A percentile compares a stretch with the other conserved stretches of the same genome.
phyloP scores from a whole-genome alignment of 2,797 vertebrate species.

The Melopsittacus undulatus region DNA sequence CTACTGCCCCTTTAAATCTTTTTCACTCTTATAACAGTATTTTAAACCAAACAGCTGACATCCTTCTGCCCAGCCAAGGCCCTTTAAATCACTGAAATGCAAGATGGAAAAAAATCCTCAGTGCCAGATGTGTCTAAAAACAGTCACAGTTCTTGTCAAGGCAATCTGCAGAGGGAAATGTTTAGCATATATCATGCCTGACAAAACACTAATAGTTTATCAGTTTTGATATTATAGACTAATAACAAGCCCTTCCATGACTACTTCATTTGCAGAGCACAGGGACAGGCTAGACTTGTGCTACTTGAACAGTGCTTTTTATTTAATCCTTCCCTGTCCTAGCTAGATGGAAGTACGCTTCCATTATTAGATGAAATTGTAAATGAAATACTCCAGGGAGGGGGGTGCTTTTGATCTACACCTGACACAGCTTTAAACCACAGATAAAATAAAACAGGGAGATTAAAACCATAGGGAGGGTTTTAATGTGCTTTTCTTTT shows the following conservation, averaged over 20 bases:
- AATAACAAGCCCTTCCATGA: constrained; percentile 33
- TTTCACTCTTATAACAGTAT: background rate
- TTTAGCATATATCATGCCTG: constrained; percentile 21
- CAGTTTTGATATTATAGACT: constrained; percentile 52
- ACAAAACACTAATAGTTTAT: constrained; percentile 58
- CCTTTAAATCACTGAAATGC: constrained; percentile 55
- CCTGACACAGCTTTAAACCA: constrained; percentile 46
- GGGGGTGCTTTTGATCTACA: background rate
- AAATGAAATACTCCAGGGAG: constrained; percentile 26
- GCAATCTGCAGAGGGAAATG: constrained; percentile 10
- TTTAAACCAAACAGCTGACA: constrained; percentile 52
- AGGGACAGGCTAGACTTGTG: background rate
- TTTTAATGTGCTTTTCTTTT: background rate
- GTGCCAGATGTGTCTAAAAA: constrained; percentile 59
- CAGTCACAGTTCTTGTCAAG: constrained; percentile 30
- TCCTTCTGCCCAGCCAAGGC: constrained; percentile 40
- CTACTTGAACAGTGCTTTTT: constrained; percentile 18
- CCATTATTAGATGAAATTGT: constrained; percentile 61
- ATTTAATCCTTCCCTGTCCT: constrained; percentile 40
- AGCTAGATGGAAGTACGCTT: constrained; percentile 38
- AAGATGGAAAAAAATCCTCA: constrained; percentile 20
- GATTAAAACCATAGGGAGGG: constrained; percentile 24
- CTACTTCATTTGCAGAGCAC: constrained; percentile 47
- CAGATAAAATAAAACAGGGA: constrained; percentile 38
- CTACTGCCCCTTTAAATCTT: constrained; percentile 54